These are phyloP conservation scores for Zaprionus bogoriensis DNA, from an alignment of 2,888 invertebrate species.

Conservation along the genomic window DNA sequence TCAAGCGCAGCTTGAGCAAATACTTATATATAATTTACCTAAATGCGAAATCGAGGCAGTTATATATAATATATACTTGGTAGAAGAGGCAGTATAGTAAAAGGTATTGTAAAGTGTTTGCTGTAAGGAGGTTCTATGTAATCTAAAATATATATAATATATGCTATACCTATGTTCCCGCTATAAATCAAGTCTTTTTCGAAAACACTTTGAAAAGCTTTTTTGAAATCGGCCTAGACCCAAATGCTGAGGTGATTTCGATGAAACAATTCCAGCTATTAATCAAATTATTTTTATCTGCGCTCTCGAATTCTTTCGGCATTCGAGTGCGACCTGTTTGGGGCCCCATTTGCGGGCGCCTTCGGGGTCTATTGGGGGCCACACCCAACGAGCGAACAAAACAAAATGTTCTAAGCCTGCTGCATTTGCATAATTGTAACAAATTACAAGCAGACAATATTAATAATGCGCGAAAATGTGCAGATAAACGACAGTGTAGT, in stretches of 20 bases:
- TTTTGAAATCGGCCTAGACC: neutral
- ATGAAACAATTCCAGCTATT: neutral
- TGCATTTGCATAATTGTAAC: slow-evolving; percentile 41
- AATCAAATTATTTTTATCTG: slow-evolving; percentile 3
- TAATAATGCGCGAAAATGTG: neutral
- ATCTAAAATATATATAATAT: neutral
- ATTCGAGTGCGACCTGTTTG: neutral
- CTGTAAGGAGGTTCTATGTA: too few relatives aligned
- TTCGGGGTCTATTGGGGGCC: too few relatives aligned
- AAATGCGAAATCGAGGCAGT: too few relatives aligned
- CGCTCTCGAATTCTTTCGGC: neutral
- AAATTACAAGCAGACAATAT: slow-evolving; percentile 6
- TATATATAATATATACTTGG: too few relatives aligned
- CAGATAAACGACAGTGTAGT: neutral
- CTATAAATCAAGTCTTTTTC: too few relatives aligned
- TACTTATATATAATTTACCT: too few relatives aligned
- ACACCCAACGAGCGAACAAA: neutral
- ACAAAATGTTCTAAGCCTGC: slow-evolving; percentile 2
- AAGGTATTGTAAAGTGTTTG: too few relatives aligned
- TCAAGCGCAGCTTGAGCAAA: too few relatives aligned
- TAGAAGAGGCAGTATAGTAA: too few relatives aligned
- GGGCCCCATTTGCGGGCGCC: neutral
- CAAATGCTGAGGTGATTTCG: neutral
- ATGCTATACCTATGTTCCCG: too few relatives aligned
- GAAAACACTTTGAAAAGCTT: too few relatives aligned